Evolutionary conservation across 2,113 vertebrate species (phyloP).

Genomic region (Herpailurus yagouaroundi): DNA sequence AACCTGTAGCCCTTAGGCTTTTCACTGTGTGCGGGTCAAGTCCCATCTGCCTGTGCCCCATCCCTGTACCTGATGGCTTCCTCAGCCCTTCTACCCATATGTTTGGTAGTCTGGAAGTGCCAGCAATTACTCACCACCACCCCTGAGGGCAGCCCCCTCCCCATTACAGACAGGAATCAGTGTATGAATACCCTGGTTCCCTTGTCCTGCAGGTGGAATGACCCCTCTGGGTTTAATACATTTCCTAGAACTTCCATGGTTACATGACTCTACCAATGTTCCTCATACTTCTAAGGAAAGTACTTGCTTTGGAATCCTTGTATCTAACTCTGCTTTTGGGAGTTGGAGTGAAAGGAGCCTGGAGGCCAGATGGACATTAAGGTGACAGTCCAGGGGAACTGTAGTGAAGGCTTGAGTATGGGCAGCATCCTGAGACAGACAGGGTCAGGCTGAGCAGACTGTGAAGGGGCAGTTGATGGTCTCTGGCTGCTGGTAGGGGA

Average conservation of each 20-base stretch:
- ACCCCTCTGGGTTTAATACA: background rate
- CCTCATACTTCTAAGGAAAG: background rate
- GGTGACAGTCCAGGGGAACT: background rate
- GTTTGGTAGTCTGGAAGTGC: background rate
- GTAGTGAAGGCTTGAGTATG: background rate
- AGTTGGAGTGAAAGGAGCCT: background rate
- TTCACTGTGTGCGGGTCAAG: background rate
- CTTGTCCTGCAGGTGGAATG: background rate
- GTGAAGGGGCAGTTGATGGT: background rate
- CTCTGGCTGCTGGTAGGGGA: too few species aligned
- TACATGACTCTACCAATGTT: accelerated
- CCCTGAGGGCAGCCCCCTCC: background rate
- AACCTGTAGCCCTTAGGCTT: background rate
- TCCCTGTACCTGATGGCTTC: background rate
- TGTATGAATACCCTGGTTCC: background rate
- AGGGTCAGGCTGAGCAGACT: accelerated
- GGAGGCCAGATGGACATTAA: background rate
- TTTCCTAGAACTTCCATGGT: background rate
- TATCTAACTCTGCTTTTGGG: background rate
- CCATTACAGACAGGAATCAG: background rate
- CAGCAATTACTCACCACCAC: background rate
- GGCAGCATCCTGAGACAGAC: background rate
- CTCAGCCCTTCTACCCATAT: background rate
- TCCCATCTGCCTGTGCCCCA: too few species aligned
- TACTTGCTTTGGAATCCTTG: background rate